A percentile compares a stretch with the other conserved stretches of the same genome.
These are phyloP conservation scores for Eleutherodactylus coqui DNA, from an alignment of 2,797 vertebrate genomes.

Conservation along the genomic window DNA sequence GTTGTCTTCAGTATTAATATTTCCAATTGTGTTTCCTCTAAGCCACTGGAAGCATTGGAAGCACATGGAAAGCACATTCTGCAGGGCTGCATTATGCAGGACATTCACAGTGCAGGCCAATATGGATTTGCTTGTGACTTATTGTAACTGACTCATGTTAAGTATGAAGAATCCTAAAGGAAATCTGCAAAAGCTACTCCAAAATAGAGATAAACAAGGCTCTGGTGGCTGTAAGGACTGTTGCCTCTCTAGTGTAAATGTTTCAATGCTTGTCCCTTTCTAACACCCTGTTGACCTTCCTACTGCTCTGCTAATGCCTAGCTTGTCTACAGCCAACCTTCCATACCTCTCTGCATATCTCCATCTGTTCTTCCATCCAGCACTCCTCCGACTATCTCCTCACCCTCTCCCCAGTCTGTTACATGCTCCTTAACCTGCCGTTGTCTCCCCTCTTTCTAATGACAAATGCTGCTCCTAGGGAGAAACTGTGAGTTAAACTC, in stretches of 20 bases:
- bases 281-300: conserved; percentile 12
- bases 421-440: conserved; percentile 67
- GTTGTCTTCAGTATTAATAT: not conserved
- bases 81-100: not conserved
- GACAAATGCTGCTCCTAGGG: conserved; percentile 72
- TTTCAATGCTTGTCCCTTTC: conserved; percentile 48
- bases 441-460: conserved; percentile 72
- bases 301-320: conserved; percentile 3
- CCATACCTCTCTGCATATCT: not conserved
- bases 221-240: conserved; percentile 22
- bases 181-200: not conserved
- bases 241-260: conserved; percentile 21
- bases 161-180: not conserved
- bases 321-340: conserved; percentile 18
- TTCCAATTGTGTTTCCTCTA: not conserved
- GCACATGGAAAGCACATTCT: not conserved
- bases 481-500: conserved; percentile 74
- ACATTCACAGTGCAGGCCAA: not conserved
- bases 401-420: conserved; percentile 30
- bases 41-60: not conserved
- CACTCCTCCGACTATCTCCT: not conserved
- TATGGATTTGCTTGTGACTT: not conserved
- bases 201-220: conserved; percentile 1
- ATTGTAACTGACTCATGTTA: conserved; percentile 9
- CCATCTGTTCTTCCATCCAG: not conserved